These are phyloP conservation scores for Climacteris rufus DNA, from an alignment of 2,113 vertebrate species.

Conservation along the genomic window DNA sequence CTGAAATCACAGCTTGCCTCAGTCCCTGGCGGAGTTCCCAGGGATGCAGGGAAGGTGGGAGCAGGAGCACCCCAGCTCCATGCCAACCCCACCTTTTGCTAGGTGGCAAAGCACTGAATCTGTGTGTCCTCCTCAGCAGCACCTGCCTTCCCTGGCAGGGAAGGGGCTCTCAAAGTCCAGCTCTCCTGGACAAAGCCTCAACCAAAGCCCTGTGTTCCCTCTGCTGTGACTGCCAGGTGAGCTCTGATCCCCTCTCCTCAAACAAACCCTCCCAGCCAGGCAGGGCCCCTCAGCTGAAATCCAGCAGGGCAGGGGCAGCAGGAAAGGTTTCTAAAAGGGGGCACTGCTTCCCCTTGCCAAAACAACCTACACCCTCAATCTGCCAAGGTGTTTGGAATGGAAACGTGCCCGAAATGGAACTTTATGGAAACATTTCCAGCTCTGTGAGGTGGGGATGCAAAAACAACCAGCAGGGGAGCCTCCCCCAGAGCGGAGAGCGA, in stretches of 20 bases:
- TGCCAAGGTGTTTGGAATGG: slow-evolving; percentile 46
- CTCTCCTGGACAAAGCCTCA: not conserved
- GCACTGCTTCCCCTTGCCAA: not conserved
- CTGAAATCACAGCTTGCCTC: not conserved
- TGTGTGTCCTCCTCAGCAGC: not conserved
- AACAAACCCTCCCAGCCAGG: not conserved
- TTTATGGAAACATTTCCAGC: not conserved
- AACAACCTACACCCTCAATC: slow-evolving; percentile 40
- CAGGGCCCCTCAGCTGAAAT: not conserved
- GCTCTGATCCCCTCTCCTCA: not conserved
- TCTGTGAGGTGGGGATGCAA: not conserved
- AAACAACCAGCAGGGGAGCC: not conserved
- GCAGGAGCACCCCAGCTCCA: not conserved
- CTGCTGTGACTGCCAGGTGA: not conserved
- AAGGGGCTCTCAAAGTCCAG: not conserved
- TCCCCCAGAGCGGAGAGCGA: not conserved
- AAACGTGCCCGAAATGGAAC: not conserved
- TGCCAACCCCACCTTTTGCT: not conserved
- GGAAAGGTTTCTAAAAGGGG: not conserved
- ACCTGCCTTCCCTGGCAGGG: not conserved
- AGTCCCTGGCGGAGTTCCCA: rapidly evolving
- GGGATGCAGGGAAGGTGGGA: not conserved
- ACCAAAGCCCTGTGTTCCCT: not conserved
- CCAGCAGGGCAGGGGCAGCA: not conserved
- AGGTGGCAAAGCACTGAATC: not conserved